Evolutionary conservation across 2,888 invertebrate species (phyloP), one percentile per base, ranked within the genome.

Genomic region (Machimus rusticus): DNA sequence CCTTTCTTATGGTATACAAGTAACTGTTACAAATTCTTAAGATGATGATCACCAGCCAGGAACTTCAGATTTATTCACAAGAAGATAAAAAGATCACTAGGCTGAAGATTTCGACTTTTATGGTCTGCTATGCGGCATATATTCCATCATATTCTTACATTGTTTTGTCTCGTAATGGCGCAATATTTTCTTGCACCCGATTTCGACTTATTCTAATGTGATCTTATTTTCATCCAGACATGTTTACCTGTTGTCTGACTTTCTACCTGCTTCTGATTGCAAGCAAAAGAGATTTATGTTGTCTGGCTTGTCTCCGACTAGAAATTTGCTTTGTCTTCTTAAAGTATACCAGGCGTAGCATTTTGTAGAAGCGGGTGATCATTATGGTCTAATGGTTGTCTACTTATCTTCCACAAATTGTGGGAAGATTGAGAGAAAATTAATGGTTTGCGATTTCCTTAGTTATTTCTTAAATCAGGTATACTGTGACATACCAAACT

Each of bases 391-490:
- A 84, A 84, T 16, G 14, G 37, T 23, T 5, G 82, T 37, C 66
- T 66, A 84, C 23, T 66, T 66, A 39, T 84, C 39, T 37, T 66
- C 12, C 12, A 12, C 55, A 66, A 23, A 19, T 84, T 84, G 82
- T 84, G 82, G 82, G 66, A 84, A 84, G 82, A 84, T 84, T 37
- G 14, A 19, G n/a, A 84, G 66, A 37, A 84, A 84, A 84, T 84
- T 84, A 84, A 66, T 39, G 82, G 82, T 84, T 57, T 5, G 28
- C 51, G 4, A 81, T 81, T 81, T 66, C 39, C 66, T 66, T 57
- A 12, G 37, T 39, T 66, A 66, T 82, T 55, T 57, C 19, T 39
- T 66, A 16, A 19, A 84, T 23, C 34, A 66, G 12, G 14, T 12
- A 37, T 66, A 66, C 39, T 66, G 82, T 84, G 82, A 57, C 82